phyloP scores from a whole-genome alignment of 2,888 invertebrate genomes.

The Hoplodrina ambigua region DNA sequence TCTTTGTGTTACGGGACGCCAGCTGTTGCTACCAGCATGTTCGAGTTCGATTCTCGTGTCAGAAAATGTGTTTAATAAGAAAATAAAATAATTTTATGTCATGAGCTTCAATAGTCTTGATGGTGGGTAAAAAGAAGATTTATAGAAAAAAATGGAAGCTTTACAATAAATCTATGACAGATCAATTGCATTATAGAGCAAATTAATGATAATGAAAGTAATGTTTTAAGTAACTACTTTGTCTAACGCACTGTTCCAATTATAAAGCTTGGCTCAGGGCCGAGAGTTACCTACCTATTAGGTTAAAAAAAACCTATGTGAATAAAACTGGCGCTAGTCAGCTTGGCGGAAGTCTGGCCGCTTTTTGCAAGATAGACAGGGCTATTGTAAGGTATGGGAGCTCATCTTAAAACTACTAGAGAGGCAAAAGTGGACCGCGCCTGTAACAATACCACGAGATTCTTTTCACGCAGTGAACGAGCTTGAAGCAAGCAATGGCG shows the following conservation, averaged over 20 bases:
- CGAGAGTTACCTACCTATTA: too few relatives aligned
- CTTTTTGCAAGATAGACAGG: too few relatives aligned
- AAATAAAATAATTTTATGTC: background rate
- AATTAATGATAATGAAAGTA: background rate
- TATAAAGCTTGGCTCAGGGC: too few relatives aligned
- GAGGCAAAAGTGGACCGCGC: background rate
- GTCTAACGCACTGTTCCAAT: too few relatives aligned
- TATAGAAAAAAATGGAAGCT: background rate
- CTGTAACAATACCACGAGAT: too few relatives aligned
- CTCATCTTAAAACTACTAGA: background rate
- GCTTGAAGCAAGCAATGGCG: too few relatives aligned
- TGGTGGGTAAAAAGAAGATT: background rate
- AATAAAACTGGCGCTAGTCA: too few relatives aligned
- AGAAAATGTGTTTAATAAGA: background rate
- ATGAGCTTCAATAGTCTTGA: background rate
- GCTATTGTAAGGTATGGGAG: too few relatives aligned
- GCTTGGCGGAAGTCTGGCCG: too few relatives aligned
- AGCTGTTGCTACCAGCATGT: background rate
- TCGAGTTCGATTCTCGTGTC: constrained; percentile 4
- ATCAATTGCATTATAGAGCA: background rate
- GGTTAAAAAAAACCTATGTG: too few relatives aligned
- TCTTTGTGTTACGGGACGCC: too few relatives aligned
- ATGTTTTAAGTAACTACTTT: too few relatives aligned
- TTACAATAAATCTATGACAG: background rate
- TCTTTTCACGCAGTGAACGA: background rate